Evolutionary conservation across 2,797 vertebrate species (phyloP), one percentile per base, ranked within the genome.

Genomic region (Sebastes itinus): DNA sequence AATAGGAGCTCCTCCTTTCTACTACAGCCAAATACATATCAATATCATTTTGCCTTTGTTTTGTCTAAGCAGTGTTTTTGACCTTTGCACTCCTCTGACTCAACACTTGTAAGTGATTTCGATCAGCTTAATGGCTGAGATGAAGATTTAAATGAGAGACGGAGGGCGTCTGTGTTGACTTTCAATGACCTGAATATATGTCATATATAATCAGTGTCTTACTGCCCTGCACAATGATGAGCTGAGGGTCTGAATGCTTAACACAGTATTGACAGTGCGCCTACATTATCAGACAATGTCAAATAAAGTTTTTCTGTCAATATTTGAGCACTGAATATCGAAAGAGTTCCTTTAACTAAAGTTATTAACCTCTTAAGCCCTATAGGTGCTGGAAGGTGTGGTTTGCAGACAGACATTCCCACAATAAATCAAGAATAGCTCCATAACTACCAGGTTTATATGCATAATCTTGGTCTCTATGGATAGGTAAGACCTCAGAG

Each of bases 101-200:
- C 18, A 38, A 52, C 67, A 30, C 38, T 70, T 32, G 58, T 18
- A 33, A 72, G 52, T 54, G 55, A 78, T 77, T 72, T 46, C 2
- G 22, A 56, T 72, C 66, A 32, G 42, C 66, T 20, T 63, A 75
- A 73, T 73, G n/a, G 10, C 16, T 71, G 30, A 72, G 64, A 84
- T 68, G 35, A 42, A 79, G 16, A 81, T 72, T 63, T 52, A 59
- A 75, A 85, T 68, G 60, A 69, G 28, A 71, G 20, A 38, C 56
- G 16, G 20, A 28, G 20, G 49, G 0, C 1, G 8, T 71, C 9
- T 30, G 4, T 49, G 9, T 42, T 84, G 61, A 77, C 77, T 85
- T 85, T 66, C 9, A 77, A 7, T 80, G 71, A 61, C 65, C 81
- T 86, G 79, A 75, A 84, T 62, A 69, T 64, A 30, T 72, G 69